Percentiles rank a stretch among this genome's conserved stretches.
Evolutionary conservation across 2,113 vertebrate species (phyloP).

Genomic region (Oncorhynchus masou): DNA sequence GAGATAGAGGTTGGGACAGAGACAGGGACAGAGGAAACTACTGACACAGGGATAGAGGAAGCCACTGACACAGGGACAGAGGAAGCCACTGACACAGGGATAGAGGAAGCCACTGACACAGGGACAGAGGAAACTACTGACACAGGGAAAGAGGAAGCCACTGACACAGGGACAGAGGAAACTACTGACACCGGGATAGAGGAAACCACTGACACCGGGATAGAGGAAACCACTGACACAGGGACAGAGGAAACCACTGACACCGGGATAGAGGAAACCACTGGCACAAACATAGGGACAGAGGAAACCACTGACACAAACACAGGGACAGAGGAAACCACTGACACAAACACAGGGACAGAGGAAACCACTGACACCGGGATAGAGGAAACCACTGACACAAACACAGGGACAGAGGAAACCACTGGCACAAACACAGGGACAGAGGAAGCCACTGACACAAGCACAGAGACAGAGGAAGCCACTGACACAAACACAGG

Average conservation of each 20-base stretch:
- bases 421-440: too few relatives aligned
- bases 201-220: constrained; percentile 10
- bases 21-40: too few relatives aligned
- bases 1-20: too few relatives aligned
- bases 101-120: neutral
- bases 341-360: too few relatives aligned
- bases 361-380: too few relatives aligned
- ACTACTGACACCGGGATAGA: neutral
- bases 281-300: too few relatives aligned
- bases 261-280: neutral
- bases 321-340: neutral
- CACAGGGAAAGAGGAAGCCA: constrained; percentile 1
- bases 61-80: too few relatives aligned
- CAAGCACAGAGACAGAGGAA: constrained; percentile 5
- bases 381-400: neutral
- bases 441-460: neutral
- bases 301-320: constrained; percentile 16
- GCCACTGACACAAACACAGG: constrained; percentile 12
- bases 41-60: too few relatives aligned
- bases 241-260: neutral
- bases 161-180: neutral
- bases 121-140: constrained; percentile 2
- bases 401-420: constrained; percentile 9
- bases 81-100: neutral
- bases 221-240: constrained; percentile 16